Percentiles rank a stretch among this genome's conserved stretches.
phyloP scores from a whole-genome alignment of 2,888 invertebrate genomes.

The Podotricha telesiphe region DNA sequence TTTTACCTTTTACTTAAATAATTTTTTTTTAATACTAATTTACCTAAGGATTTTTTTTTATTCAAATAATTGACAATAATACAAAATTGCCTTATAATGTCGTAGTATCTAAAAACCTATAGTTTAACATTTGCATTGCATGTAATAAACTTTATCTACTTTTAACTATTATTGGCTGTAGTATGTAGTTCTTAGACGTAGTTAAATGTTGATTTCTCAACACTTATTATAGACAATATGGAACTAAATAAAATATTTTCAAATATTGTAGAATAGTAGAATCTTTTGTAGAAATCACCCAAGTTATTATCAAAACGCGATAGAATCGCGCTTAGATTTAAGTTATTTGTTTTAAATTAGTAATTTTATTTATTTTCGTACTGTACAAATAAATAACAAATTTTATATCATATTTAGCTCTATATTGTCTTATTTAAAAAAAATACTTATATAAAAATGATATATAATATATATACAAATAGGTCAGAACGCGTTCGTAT shows the following conservation, averaged over 20 bases:
- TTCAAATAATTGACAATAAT: neutral
- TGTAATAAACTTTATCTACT: conserved; percentile 20
- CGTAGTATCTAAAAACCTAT: conserved; percentile 26
- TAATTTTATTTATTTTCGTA: too few species aligned
- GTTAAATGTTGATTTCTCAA: conserved; percentile 12
- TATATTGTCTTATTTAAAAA: conserved; percentile 6
- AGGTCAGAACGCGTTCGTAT: conserved; percentile 93
- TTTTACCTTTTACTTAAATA: too few species aligned
- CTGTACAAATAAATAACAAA: neutral
- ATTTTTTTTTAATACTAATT: too few species aligned
- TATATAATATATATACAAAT: conserved; percentile 34
- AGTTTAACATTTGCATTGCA: conserved; percentile 26
- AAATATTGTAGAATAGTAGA: neutral
- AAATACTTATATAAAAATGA: neutral
- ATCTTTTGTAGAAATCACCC: too few species aligned
- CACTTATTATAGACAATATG: conserved; percentile 1
- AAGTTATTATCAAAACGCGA: too few species aligned
- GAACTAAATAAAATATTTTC: neutral
- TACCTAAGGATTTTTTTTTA: too few species aligned
- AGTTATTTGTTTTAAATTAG: too few species aligned
- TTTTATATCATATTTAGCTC: neutral
- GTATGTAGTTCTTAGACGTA: conserved; percentile 18
- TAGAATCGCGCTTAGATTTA: too few species aligned
- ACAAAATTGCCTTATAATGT: conserved; percentile 16
- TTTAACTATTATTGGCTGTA: conserved; percentile 16